phyloP scores from a whole-genome alignment of 1,140 invertebrate species.

The Leptonema lineaticorne region DNA sequence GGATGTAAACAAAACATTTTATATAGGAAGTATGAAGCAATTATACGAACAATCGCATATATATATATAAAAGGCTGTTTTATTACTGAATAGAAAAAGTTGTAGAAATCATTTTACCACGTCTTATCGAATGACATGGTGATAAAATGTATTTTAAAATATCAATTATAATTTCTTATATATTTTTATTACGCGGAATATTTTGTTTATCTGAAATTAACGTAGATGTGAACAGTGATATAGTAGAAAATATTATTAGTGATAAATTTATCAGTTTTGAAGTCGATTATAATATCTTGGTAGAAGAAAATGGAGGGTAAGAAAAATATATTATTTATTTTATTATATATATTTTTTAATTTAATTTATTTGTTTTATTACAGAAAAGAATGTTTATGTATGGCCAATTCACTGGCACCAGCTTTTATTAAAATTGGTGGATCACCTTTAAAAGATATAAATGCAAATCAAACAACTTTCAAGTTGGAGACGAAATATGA shows the following conservation, averaged over 20 bases:
- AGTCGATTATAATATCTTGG: conserved; percentile 58
- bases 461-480: background rate
- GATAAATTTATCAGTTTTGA: conserved; percentile 66
- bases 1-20: too few species aligned
- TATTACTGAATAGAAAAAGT: too few species aligned
- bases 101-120: too few species aligned
- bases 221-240: conserved; percentile 48
- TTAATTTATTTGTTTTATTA: conserved; percentile 37
- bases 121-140: too few species aligned
- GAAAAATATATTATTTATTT: conserved; percentile 33
- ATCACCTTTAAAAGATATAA: conserved; percentile 54
- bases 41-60: too few species aligned
- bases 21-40: too few species aligned
- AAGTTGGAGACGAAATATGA: background rate
- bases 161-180: background rate
- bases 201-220: conserved; percentile 26
- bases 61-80: too few species aligned
- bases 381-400: conserved; percentile 55
- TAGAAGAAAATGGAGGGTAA: conserved; percentile 49
- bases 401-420: conserved; percentile 62
- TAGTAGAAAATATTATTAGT: conserved; percentile 56
- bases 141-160: too few species aligned
- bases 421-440: conserved; percentile 63
- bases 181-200: background rate
- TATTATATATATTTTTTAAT: background rate